phyloP scores from a whole-genome alignment of 2,113 vertebrate species.

The Apus apus region DNA sequence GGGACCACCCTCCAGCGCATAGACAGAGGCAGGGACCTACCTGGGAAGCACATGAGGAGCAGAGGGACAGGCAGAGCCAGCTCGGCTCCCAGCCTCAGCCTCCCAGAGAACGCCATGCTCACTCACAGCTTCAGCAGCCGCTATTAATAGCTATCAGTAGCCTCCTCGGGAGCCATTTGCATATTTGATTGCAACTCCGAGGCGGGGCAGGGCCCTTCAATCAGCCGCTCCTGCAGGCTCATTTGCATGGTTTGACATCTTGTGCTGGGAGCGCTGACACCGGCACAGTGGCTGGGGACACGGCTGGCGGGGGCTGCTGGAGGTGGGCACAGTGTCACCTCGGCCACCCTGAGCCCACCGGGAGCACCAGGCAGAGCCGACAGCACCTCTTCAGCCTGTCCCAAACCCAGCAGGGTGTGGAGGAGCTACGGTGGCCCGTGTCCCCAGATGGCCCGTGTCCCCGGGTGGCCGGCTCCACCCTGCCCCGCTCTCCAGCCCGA shows the following conservation, averaged over 20 bases:
- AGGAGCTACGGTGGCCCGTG: not conserved
- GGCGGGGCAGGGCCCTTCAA: constrained; percentile 70
- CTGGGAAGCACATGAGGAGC: accelerated
- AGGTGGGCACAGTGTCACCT: accelerated
- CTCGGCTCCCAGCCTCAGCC: not conserved
- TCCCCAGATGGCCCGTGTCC: not conserved
- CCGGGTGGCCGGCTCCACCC: not conserved
- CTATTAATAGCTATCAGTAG: constrained; percentile 62
- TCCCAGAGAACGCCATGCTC: not conserved
- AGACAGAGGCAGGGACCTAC: not conserved
- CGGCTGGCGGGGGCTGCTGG: accelerated
- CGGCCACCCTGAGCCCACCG: not conserved
- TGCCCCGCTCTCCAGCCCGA: not conserved
- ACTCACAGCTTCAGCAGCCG: not conserved
- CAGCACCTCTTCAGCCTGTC: not conserved
- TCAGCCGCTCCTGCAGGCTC: constrained; percentile 68
- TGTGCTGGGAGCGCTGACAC: constrained; percentile 46
- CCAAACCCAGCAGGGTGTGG: not conserved
- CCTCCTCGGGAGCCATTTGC: constrained; percentile 71
- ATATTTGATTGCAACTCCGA: constrained; percentile 77
- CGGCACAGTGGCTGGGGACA: not conserved
- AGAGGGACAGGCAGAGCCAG: not conserved
- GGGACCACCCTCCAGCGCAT: accelerated
- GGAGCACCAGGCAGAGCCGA: accelerated
- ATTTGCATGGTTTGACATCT: constrained; percentile 79